phyloP scores from a whole-genome alignment of 37 sponge, comb jelly and placozoan genomes.

The Agelas oroides region DNA sequence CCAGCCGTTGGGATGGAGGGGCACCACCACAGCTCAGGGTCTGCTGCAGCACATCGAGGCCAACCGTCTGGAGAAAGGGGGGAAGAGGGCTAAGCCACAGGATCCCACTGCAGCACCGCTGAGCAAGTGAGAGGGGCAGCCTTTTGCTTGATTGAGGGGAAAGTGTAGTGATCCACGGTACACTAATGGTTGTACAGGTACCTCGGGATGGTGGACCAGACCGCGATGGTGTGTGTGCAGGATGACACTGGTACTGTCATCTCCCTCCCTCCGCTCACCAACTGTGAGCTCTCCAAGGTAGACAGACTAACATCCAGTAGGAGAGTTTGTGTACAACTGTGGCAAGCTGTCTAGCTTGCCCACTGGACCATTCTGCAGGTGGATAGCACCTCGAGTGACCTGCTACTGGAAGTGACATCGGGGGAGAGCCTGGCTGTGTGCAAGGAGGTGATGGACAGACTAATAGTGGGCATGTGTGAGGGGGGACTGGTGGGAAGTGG shows the following conservation, averaged over 20 bases:
- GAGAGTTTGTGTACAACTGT: no score
- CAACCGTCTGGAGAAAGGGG: slow-evolving; percentile 52
- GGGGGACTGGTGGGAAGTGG: slow-evolving; percentile 29
- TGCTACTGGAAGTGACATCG: slow-evolving; percentile 91
- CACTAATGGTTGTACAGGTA: slow-evolving; percentile 47
- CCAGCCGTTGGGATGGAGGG: slow-evolving; percentile 70
- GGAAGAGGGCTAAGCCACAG: slow-evolving; percentile 29
- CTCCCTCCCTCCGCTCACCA: slow-evolving; percentile 93
- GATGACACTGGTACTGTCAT: slow-evolving; percentile 70
- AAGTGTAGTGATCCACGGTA: no score
- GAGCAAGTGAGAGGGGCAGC: slow-evolving; percentile 66
- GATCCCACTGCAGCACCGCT: slow-evolving; percentile 68
- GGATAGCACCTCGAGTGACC: slow-evolving; percentile 34
- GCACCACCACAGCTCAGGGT: slow-evolving; percentile 42
- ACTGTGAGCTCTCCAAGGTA: slow-evolving; percentile 82
- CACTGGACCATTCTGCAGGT: no score
- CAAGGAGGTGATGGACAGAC: slow-evolving; percentile 72
- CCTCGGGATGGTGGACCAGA: slow-evolving; percentile 64
- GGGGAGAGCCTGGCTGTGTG: slow-evolving; percentile 64
- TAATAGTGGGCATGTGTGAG: slow-evolving; percentile 73
- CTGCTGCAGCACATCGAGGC: slow-evolving; percentile 70
- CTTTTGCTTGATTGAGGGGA: no score
- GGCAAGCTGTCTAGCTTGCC: no score
- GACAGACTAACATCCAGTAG: not conserved
- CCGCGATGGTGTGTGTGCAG: slow-evolving; percentile 63